Conservation (phyloP, 92 coral and sea anemone species). For the Actinernus sp. region DNA sequence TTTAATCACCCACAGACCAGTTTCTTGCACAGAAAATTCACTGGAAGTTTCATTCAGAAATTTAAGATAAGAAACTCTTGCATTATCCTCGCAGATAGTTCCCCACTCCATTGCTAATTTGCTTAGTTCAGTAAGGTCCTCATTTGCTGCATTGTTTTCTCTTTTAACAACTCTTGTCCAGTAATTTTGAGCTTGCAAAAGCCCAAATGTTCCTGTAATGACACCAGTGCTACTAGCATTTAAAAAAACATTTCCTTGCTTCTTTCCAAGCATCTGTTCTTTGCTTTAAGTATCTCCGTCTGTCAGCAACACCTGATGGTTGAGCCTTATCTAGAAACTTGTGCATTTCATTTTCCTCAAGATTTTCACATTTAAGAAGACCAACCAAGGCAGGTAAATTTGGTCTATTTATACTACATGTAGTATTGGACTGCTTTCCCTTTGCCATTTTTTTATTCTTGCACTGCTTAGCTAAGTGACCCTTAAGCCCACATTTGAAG, state of each 20-base stretch:
- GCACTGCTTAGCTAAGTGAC: conserved; percentile 15
- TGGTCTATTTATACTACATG: neutral
- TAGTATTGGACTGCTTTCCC: neutral
- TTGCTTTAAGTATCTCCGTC: conserved; percentile 1
- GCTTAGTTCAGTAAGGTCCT: neutral
- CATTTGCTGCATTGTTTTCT: neutral
- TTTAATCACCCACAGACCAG: conserved; percentile 13
- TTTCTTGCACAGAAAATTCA: neutral
- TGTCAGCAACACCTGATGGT: neutral
- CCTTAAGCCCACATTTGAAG: conserved; percentile 22
- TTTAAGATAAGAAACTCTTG: conserved; percentile 16
- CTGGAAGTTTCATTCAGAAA: neutral
- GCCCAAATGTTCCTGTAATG: conserved; percentile 9
- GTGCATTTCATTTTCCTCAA: neutral
- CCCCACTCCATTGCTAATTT: conserved; percentile 27
- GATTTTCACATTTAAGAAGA: conserved; percentile 1
- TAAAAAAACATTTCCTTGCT: conserved; percentile 5
- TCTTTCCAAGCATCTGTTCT: conserved; percentile 13
- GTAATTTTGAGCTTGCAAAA: neutral
- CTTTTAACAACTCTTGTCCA: neutral
- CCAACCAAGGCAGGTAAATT: conserved; percentile 9
- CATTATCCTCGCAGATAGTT: conserved; percentile 22
- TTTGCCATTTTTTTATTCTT: neutral
- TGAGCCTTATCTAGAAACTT: neutral
- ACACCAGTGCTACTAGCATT: conserved; percentile 16